A percentile compares a stretch with the other conserved stretches of the same genome.
Conservation (phyloP, 2,113 vertebrate species). For the Tyrannus savana region DNA sequence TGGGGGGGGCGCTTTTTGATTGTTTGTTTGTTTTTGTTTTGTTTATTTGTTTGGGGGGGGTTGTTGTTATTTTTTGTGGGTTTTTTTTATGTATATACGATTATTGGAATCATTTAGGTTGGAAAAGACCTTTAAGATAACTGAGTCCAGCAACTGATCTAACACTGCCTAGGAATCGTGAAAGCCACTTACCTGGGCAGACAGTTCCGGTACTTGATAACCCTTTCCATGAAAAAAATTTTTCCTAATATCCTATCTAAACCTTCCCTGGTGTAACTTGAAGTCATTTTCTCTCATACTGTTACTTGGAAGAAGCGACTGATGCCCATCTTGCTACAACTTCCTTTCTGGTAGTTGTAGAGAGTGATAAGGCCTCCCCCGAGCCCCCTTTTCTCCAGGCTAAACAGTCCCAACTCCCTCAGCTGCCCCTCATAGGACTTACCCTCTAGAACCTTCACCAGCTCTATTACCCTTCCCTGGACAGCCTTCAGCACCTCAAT, state of each 20-base stretch:
- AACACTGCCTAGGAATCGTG: background rate
- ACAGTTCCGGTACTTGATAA: background rate
- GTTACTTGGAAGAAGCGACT: accelerated
- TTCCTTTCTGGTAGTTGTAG: background rate
- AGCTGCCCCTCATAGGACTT: background rate
- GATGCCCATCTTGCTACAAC: accelerated
- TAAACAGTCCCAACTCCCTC: background rate
- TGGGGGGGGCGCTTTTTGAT: too few species aligned
- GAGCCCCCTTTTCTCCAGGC: background rate
- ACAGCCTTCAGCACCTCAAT: background rate
- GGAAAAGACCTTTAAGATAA: background rate
- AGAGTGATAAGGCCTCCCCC: accelerated
- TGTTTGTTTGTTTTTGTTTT: background rate
- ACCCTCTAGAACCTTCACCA: background rate
- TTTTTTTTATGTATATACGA: too few species aligned
- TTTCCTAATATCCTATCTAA: background rate
- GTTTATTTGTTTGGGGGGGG: background rate
- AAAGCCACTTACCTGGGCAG: background rate
- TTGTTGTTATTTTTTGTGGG: background rate
- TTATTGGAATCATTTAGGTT: background rate
- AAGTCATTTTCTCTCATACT: background rate
- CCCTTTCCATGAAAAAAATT: background rate
- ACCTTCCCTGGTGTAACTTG: background rate
- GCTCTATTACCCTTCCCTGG: background rate
- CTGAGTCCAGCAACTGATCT: background rate